phyloP scores from a whole-genome alignment of 1,140 invertebrate species.

The Ostrea denselamellosa region DNA sequence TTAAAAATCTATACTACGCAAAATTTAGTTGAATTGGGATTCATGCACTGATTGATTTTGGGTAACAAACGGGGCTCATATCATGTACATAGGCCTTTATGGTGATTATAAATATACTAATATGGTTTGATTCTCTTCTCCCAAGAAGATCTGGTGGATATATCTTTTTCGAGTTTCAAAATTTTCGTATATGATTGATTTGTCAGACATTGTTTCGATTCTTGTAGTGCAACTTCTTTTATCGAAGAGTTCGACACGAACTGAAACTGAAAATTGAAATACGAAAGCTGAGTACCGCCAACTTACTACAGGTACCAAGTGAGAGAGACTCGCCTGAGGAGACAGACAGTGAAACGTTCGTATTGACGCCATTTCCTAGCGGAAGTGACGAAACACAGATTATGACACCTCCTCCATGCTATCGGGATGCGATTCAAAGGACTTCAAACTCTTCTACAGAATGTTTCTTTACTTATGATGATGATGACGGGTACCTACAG shows the following conservation, averaged over 20 bases:
- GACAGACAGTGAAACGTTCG: neutral
- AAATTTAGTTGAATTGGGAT: too few species aligned
- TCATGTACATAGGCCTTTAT: too few species aligned
- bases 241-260: neutral
- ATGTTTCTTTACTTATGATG: conserved; percentile 8
- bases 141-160: too few species aligned
- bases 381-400: conserved; percentile 29
- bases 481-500: neutral
- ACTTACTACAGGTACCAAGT: neutral
- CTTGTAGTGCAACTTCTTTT: neutral
- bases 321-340: neutral
- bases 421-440: neutral
- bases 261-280: conserved; percentile 17
- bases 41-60: too few species aligned
- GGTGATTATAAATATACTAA: too few species aligned
- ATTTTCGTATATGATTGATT: neutral
- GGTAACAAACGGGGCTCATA: too few species aligned
- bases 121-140: too few species aligned
- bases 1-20: too few species aligned
- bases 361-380: conserved; percentile 21
- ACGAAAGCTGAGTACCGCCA: neutral
- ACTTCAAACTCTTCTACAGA: conserved; percentile 1
- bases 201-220: neutral
- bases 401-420: neutral
- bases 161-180: too few species aligned